Evolutionary conservation across 2,888 invertebrate genomes (phyloP).

Genomic region (Scaeva pyrastri): DNA sequence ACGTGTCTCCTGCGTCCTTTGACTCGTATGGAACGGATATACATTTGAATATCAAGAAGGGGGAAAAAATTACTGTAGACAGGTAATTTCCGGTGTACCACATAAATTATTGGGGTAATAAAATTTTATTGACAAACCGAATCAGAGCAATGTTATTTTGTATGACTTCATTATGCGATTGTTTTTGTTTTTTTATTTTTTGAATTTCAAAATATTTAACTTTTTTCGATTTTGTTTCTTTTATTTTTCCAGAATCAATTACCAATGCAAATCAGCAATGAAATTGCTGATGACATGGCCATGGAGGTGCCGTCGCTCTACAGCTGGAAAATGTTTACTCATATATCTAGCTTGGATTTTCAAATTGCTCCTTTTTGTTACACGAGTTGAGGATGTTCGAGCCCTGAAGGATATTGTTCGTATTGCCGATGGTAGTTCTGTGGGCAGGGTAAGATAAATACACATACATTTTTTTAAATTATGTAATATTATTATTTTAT

Average conservation of each 20-base stretch:
- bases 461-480: constrained; percentile 21
- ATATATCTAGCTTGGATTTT: constrained; percentile 72
- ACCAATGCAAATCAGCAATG: constrained; percentile 83
- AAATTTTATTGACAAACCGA: constrained; percentile 17
- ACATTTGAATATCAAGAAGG: background rate
- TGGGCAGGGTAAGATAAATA: constrained; percentile 80
- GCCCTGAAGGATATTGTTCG: constrained; percentile 80
- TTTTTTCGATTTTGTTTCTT: constrained; percentile 16
- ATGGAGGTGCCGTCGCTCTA: constrained; percentile 77
- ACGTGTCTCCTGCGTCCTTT: too few species aligned
- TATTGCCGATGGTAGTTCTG: constrained; percentile 82
- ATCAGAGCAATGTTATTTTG: constrained; percentile 1
- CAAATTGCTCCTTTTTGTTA: constrained; percentile 62
- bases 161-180: constrained; percentile 18
- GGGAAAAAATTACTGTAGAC: background rate
- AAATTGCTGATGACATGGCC: constrained; percentile 82
- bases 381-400: constrained; percentile 75
- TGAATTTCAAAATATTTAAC: background rate
- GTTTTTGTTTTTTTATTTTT: constrained; percentile 3
- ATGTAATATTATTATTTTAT: constrained; percentile 14
- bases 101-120: constrained; percentile 1
- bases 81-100: constrained; percentile 4
- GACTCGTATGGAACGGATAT: background rate
- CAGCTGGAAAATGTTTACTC: constrained; percentile 63
- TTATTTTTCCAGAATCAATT: constrained; percentile 78